Evolutionary conservation across 2,797 vertebrate genomes (phyloP).

Genomic region (Ceryle rudis): DNA sequence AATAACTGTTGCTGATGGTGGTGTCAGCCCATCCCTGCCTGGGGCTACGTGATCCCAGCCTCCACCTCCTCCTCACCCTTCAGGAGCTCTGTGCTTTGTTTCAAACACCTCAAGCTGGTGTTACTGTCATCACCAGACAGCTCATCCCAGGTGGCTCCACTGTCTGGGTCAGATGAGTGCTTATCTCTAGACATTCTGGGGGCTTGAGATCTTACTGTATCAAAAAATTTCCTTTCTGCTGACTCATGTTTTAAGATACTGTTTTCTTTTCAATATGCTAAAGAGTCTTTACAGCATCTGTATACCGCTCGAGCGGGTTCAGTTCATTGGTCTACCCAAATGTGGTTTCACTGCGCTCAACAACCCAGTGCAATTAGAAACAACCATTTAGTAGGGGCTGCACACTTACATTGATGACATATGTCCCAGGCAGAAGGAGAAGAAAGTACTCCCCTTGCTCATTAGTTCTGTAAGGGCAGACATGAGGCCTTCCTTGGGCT

Average conservation of each 20-base stretch:
- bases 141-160: not conserved
- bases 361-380: not conserved
- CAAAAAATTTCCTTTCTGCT: not conserved
- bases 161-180: not conserved
- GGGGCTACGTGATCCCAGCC: not conserved
- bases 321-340: not conserved
- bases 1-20: fast-evolving
- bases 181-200: not conserved
- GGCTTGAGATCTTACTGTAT: not conserved
- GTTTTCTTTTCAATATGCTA: not conserved
- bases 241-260: not conserved
- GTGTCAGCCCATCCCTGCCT: fast-evolving
- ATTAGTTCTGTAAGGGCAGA: constrained; percentile 89
- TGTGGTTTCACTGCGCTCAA: not conserved
- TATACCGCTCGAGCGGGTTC: not conserved
- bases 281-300: not conserved
- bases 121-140: fast-evolving
- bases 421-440: constrained; percentile 89
- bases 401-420: constrained; percentile 87
- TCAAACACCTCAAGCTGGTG: not conserved
- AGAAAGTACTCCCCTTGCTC: constrained; percentile 91
- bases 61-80: not conserved
- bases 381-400: not conserved
- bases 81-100: not conserved
- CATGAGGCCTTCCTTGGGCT: constrained; percentile 83